Conservation (phyloP, 2,888 invertebrate species). For the Enoplolaimus lenunculus region DNA sequence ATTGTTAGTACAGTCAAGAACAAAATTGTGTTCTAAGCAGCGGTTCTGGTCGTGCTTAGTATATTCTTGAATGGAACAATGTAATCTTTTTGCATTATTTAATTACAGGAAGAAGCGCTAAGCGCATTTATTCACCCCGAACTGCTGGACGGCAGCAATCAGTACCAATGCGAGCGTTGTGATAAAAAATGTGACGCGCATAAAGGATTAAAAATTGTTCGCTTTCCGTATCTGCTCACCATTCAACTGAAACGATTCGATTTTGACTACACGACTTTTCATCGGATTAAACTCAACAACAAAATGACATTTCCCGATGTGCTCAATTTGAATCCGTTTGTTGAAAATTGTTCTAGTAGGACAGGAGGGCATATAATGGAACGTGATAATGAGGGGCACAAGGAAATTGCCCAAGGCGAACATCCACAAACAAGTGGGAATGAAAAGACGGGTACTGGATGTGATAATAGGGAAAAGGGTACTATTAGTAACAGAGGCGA, state of each 20-base stretch:
- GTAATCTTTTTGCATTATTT: too few species aligned
- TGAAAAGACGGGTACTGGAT: neutral
- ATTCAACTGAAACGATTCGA: constrained; percentile 75
- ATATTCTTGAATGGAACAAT: too few species aligned
- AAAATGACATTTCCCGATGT: constrained; percentile 64
- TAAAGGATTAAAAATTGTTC: constrained; percentile 69
- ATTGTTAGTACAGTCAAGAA: too few species aligned
- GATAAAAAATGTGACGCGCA: constrained; percentile 72
- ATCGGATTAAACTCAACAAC: constrained; percentile 71
- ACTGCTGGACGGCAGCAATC: constrained; percentile 64
- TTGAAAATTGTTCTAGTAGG: constrained; percentile 40
- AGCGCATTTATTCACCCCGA: constrained; percentile 69
- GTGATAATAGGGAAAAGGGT: too few species aligned
- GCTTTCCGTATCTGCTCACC: constrained; percentile 70
- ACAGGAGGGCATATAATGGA: neutral
- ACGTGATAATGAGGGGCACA: neutral
- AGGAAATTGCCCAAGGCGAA: neutral
- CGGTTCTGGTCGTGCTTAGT: too few species aligned
- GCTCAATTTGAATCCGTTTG: constrained; percentile 61
- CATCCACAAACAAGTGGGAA: neutral
- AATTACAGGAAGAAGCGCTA: constrained; percentile 59
- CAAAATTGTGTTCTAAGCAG: too few species aligned
- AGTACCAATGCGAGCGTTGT: constrained; percentile 72
- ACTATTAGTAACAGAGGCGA: too few species aligned
- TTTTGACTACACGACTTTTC: constrained; percentile 68